Evolutionary conservation across 2,888 invertebrate species (phyloP), one percentile per base, ranked within the genome.

Genomic region (Drosophila sordidula): DNA sequence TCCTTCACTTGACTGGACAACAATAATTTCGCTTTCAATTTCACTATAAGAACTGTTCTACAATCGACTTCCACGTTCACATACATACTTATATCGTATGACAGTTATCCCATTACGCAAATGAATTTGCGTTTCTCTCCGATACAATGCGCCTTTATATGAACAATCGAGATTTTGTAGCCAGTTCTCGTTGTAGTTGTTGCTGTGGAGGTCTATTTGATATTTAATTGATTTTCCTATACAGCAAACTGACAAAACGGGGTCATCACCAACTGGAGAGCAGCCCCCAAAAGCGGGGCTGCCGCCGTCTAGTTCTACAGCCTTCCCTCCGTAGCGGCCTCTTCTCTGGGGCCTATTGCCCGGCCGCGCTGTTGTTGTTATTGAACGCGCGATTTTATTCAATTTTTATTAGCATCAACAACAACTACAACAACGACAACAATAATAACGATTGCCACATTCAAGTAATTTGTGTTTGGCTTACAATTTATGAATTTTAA

Each of bases 321-420:
- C 32, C 8, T 25, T 47, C 9, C 36, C 22, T 8, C 14, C 26
- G 1, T 3, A 29, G 14, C 1, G 1, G 9, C 25, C 26, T 38
- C 22, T 4, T 14, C 14, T 1, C 22, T 3, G 0, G n/a, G 44
- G 3, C 22, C 29, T 9, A 25, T 51, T 44, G 44, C 14, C 45
- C 22, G 25, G 36, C 16, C 18, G 41, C 50, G 3, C 14, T 25
- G 64, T 46, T 57, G 41, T 59, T 77, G 73, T 77, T 81, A 84
- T 87, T 87, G 87, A 84, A 72, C 59, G 84, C 72, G 81, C 81
- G 82, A 87, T 78, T 84, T 84, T 87, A 87, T 87, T 81, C 78
- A 87, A 84, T 85, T 87, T 85, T 85, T 81, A 87, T 79, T 77
- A 81, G 63, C 59, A 61, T 45, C 74, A 61, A 44, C 39, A 41